Evolutionary conservation across 2,797 vertebrate species (phyloP).

Genomic region (Miichthys miiuy): DNA sequence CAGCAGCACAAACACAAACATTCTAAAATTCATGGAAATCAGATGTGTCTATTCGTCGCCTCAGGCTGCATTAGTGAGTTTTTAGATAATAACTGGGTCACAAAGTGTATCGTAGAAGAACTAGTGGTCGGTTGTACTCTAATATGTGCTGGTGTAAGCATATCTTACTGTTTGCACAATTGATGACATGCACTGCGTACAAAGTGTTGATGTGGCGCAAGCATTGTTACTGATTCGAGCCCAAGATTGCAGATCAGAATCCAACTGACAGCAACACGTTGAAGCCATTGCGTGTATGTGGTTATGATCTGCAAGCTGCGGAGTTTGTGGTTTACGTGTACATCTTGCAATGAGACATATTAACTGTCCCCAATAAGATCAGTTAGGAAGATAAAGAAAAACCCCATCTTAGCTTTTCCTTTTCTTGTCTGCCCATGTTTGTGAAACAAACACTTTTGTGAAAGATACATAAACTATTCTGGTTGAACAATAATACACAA

Average conservation of each 20-base stretch:
- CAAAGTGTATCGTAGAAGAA: too few species aligned
- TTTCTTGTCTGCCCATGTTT: background rate
- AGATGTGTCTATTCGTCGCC: background rate
- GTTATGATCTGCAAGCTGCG: constrained; percentile 38
- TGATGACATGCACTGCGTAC: constrained; percentile 6
- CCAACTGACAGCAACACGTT: constrained; percentile 7
- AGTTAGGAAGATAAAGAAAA: background rate
- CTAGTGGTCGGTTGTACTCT: constrained; percentile 25
- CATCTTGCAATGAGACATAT: constrained; percentile 20
- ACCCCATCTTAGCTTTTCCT: constrained; percentile 12
- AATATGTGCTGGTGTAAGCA: constrained; percentile 32
- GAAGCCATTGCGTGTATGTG: background rate
- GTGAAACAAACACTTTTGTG: background rate
- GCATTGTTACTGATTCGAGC: background rate
- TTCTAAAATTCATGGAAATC: background rate
- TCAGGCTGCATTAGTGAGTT: background rate
- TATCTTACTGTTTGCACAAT: background rate
- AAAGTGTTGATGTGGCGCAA: constrained; percentile 7
- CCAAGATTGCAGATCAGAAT: constrained; percentile 5
- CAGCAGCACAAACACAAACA: background rate
- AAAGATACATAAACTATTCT: background rate
- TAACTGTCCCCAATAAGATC: constrained; percentile 3
- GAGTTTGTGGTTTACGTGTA: constrained; percentile 61
- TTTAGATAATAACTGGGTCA: background rate
- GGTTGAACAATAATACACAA: background rate